A percentile compares a stretch with the other conserved stretches of the same genome.
These are phyloP conservation scores for Saccostrea cuccullata DNA, from an alignment of 1,140 invertebrate species.

Conservation along the genomic window DNA sequence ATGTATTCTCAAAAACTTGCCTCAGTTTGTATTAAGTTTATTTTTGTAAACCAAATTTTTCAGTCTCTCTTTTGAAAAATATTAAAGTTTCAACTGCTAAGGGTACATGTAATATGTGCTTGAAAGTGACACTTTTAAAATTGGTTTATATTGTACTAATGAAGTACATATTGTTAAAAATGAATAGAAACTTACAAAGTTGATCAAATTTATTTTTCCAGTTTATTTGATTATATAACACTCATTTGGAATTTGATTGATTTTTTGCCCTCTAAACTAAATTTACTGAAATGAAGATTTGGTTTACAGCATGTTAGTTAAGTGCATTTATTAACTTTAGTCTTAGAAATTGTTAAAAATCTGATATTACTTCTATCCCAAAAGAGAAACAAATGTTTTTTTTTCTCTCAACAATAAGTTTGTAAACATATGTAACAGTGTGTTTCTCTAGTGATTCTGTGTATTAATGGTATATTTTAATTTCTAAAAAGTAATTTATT, in stretches of 20 bases:
- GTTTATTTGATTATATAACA: too few relatives aligned
- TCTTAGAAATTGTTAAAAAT: background rate
- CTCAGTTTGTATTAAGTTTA: background rate
- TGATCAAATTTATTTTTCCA: too few relatives aligned
- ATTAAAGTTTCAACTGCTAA: too few relatives aligned
- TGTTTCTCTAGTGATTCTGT: background rate
- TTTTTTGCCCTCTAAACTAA: too few relatives aligned
- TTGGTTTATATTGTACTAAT: too few relatives aligned
- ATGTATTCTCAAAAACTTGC: slow-evolving; percentile 7
- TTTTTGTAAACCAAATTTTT: background rate
- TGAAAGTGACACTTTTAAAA: too few relatives aligned
- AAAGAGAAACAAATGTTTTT: background rate
- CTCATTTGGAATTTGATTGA: too few relatives aligned
- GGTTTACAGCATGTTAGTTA: background rate
- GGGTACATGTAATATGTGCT: too few relatives aligned
- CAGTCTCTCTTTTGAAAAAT: background rate
- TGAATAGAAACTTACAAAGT: too few relatives aligned
- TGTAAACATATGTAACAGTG: background rate
- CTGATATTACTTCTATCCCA: background rate
- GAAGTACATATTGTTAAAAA: too few relatives aligned
- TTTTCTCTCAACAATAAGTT: background rate
- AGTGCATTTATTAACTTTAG: background rate
- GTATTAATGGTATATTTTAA: background rate
- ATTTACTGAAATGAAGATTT: background rate
- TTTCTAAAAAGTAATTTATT: background rate